Base-by-base conservation (phyloP, 37 sponge, comb jelly and placozoan genomes). In the Diacarnus erythraeanus region DNA sequence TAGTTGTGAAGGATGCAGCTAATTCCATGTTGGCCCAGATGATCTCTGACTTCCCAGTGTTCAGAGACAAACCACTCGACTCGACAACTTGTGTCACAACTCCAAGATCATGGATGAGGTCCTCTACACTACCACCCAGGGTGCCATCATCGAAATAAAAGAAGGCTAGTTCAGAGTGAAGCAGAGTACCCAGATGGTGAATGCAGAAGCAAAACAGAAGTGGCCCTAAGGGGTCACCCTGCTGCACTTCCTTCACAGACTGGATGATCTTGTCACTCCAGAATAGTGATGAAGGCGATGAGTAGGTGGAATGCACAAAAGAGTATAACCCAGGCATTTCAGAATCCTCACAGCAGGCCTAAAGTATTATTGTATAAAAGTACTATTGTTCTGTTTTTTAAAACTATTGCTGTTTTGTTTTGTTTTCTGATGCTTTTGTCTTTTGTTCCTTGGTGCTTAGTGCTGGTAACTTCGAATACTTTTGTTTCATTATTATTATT, bases 221-320 rank as follows among this genome's bases (percentile, higher is more conserved):
- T 23, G 78, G 67, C 20, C 44, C 78, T 33, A 78, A 54, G 44
- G 65, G 78, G 41, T 78, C 67, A 3, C 78, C 78, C 47, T 78
- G 67, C 67, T 65, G 78, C 22, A 78, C 78, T n/a, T 67, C 78
- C 40, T 78, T 44, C 38, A 61, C 67, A 25, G 78, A 78, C 42
- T 42, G 51, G 8, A 78, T 31, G 38, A 36, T 41, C 67, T 78
- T 65, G 54, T 64, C 67, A 15, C 42, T 42, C 78, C 78, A 78
- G 33, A 64, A 78, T 41, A 78, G 78, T 2, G 78, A 64, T 2
- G 67, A 78, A 33, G 78, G 65, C 20, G 78, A 63, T 29, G 78
- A 41, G 51, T 78, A 78, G n/a, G 78, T 67, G n/a, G 78, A 78
- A 47, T 78, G 78, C 15, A 64, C 42, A 23, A 63, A 78, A 33